A percentile compares a stretch with the other conserved stretches of the same genome.
These are phyloP conservation scores for Morus bassanus DNA, from an alignment of 2,797 vertebrate genomes.

Conservation along the genomic window DNA sequence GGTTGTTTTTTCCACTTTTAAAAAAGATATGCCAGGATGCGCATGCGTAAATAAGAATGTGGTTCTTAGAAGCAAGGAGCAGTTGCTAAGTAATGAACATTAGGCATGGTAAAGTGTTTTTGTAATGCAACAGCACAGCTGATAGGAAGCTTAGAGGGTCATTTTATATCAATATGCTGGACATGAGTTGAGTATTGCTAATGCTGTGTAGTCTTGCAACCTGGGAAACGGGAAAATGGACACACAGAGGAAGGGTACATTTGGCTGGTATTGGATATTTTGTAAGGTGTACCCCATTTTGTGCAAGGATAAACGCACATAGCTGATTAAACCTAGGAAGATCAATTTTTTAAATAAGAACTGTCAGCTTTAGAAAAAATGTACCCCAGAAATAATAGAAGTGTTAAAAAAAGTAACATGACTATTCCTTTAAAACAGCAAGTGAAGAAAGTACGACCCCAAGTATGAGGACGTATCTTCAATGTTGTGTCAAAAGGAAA, in stretches of 20 bases:
- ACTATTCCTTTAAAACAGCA: background rate
- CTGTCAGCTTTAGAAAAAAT: background rate
- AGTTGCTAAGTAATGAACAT: slow-evolving; percentile 26
- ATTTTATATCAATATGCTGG: background rate
- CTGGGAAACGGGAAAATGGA: background rate
- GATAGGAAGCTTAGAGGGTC: background rate
- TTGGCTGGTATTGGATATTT: background rate
- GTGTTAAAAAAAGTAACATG: background rate
- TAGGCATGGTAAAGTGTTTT: background rate
- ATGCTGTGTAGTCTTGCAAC: background rate
- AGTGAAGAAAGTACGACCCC: background rate
- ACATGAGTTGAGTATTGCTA: background rate
- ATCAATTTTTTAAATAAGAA: background rate
- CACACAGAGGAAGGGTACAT: background rate
- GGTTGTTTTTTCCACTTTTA: background rate
- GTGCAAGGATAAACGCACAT: background rate
- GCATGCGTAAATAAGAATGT: background rate
- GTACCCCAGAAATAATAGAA: background rate
- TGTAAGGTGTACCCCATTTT: background rate
- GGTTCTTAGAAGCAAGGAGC: background rate
- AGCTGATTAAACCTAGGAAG: background rate
- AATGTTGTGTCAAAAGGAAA: background rate
- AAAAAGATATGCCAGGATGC: background rate
- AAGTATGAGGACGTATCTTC: background rate
- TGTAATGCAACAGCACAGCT: background rate